These are phyloP conservation scores for Styela clava DNA, from an alignment of 23 tunicate genomes.

Conservation along the genomic window DNA sequence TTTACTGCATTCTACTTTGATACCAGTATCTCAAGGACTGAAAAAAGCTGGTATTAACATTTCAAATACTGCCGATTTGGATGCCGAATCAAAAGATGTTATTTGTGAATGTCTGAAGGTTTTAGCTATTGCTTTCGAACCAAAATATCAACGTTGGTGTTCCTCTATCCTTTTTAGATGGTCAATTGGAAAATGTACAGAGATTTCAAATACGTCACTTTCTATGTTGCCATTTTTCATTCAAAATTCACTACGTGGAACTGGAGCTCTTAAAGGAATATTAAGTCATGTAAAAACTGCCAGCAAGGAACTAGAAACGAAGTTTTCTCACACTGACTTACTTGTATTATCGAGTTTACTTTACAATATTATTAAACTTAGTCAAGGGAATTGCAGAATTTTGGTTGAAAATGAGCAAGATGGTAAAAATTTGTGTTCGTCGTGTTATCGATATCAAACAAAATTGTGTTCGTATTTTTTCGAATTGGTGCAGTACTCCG, in stretches of 20 bases:
- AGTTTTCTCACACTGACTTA: not conserved
- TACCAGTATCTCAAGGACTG: constrained; percentile 20
- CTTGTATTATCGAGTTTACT: not conserved
- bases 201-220: constrained; percentile 2
- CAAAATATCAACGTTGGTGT: constrained; percentile 37
- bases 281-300: not conserved
- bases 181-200: constrained; percentile 18
- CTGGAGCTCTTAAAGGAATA: constrained; percentile 3
- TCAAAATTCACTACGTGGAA: not conserved
- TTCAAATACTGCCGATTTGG: not conserved
- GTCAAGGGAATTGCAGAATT: not conserved
- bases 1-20: constrained; percentile 16
- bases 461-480: not conserved
- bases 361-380: not conserved
- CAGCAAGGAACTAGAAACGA: not conserved
- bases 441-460: not conserved
- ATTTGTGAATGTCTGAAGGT: constrained; percentile 33
- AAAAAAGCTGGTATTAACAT: not conserved
- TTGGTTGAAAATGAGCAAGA: not conserved
- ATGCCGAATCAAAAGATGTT: not conserved
- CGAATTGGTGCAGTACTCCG: not conserved
- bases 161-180: constrained; percentile 38
- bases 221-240: constrained; percentile 28
- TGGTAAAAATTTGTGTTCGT: not conserved
- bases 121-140: constrained; percentile 19